Evolutionary conservation across 2,888 invertebrate genomes (phyloP), one percentile per base, ranked within the genome.

Genomic region (Rapana venosa): DNA sequence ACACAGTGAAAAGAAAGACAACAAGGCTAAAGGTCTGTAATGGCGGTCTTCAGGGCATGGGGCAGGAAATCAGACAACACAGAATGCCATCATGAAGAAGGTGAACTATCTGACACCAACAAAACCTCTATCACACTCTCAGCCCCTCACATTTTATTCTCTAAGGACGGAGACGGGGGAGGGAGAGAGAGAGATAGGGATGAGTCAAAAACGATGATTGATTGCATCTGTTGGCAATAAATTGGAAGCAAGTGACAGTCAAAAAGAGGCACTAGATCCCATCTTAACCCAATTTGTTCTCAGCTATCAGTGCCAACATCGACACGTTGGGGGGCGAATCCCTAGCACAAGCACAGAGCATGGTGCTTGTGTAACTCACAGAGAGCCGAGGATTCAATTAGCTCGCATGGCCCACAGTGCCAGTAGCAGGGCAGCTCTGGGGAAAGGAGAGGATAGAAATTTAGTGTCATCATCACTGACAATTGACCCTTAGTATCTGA

Each of bases 401-500:
- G 88, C 81, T 88, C 58, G 61, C 88, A 74, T 47, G 74, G 89
- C 84, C 26, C 32, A 89, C 74, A 85, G 85, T 70, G 70, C 85
- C 47, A 1, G 66, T 83, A 83, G 83, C 74, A 66, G 89, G 84
- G 47, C 87, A 74, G 87, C 22, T 13, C 13, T 30, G 22, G 70
- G 77, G 77, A 77, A n/a, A n/a, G 81, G 81, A 88, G 74, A 83
- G 89, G 90, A 89, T 84, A 81, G 89, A 87, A 89, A 91, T 91
- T 90, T 91, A 91, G 91, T 90, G 91, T 87, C 56, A 87, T 90
- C 79, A 87, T 79, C 87, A 90, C 91, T 90, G 90, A 91, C 91
- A 90, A 91, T 91, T 90, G 91, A 90, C 91, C 91, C 88, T 87
- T 87, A 90, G 35, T 90, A 91, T 91, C 90, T 89, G 91, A 91